These are phyloP conservation scores for Seira musarum DNA, from an alignment of 2,888 invertebrate species.

Conservation along the genomic window DNA sequence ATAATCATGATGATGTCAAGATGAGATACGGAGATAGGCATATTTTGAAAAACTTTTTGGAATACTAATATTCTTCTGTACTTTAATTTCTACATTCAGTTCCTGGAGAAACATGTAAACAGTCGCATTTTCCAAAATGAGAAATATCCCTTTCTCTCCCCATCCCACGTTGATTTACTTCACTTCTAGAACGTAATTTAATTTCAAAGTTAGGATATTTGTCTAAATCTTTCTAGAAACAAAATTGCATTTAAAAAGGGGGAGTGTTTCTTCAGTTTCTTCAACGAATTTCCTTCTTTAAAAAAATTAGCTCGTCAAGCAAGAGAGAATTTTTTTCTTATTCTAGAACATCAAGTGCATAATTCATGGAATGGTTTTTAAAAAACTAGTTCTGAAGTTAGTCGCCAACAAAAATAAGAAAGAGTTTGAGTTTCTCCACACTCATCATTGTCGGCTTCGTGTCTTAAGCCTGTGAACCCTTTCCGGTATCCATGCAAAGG, in stretches of 20 bases:
- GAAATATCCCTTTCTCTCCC: slow-evolving; percentile 14
- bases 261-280: too few relatives aligned
- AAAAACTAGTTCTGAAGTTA: slow-evolving; percentile 35
- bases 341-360: slow-evolving; percentile 31
- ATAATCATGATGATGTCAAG: too few relatives aligned
- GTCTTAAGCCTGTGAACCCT: slow-evolving; percentile 38
- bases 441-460: slow-evolving; percentile 37
- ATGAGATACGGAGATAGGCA: too few relatives aligned
- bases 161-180: slow-evolving; percentile 50
- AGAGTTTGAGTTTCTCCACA: slow-evolving; percentile 33
- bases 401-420: too few relatives aligned
- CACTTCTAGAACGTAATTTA: slow-evolving; percentile 57
- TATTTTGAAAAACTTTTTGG: too few relatives aligned
- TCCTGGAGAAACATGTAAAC: slow-evolving; percentile 13
- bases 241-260: slow-evolving; percentile 8
- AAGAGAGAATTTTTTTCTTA: slow-evolving; percentile 2
- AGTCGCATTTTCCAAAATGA: not conserved
- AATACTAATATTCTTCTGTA: too few relatives aligned
- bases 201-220: slow-evolving; percentile 57
- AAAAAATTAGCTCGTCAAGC: slow-evolving; percentile 13
- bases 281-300: slow-evolving; percentile 46
- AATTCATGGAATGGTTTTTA: slow-evolving; percentile 43
- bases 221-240: slow-evolving; percentile 32
- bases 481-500: not conserved
- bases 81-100: too few relatives aligned